Conservation (phyloP, 2,888 invertebrate species). For the Bibio marci region DNA sequence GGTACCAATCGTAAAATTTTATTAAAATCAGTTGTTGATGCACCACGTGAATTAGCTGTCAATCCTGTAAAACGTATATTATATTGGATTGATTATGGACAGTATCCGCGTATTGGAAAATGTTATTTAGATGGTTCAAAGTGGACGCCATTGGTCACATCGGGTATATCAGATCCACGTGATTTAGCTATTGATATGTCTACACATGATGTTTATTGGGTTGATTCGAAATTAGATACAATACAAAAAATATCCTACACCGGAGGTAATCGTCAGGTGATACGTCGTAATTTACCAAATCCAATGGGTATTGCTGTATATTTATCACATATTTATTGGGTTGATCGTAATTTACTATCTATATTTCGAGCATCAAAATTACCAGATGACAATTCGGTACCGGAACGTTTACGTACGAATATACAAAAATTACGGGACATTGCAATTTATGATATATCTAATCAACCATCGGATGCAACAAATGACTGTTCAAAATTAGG, state of each 20-base stretch:
- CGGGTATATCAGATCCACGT: conserved; percentile 78
- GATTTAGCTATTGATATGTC: conserved; percentile 83
- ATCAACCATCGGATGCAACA: conserved; percentile 67
- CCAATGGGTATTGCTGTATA: conserved; percentile 86
- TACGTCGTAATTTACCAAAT: conserved; percentile 75
- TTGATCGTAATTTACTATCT: conserved; percentile 76
- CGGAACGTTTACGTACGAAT: conserved; percentile 61
- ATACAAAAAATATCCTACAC: conserved; percentile 82
- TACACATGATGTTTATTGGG: conserved; percentile 95
- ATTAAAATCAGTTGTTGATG: conserved; percentile 78
- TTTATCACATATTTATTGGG: conserved; percentile 79
- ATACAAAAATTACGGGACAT: conserved; percentile 77
- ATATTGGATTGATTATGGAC: conserved; percentile 97
- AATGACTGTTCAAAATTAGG: conserved; percentile 63
- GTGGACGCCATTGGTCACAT: conserved; percentile 71
- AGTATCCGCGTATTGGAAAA: conserved; percentile 84
- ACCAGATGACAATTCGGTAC: conserved; percentile 51
- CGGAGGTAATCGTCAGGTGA: conserved; percentile 65
- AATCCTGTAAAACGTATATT: conserved; percentile 84
- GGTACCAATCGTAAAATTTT: conserved; percentile 81
- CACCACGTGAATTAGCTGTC: conserved; percentile 89
- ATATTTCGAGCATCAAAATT: conserved; percentile 66
- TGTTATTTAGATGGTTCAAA: conserved; percentile 75
- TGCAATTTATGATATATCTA: conserved; percentile 73
- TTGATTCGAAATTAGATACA: conserved; percentile 84